Evolutionary conservation across 2,888 invertebrate species (phyloP), one percentile per base, ranked within the genome.

Genomic region (Pandemis corylana): DNA sequence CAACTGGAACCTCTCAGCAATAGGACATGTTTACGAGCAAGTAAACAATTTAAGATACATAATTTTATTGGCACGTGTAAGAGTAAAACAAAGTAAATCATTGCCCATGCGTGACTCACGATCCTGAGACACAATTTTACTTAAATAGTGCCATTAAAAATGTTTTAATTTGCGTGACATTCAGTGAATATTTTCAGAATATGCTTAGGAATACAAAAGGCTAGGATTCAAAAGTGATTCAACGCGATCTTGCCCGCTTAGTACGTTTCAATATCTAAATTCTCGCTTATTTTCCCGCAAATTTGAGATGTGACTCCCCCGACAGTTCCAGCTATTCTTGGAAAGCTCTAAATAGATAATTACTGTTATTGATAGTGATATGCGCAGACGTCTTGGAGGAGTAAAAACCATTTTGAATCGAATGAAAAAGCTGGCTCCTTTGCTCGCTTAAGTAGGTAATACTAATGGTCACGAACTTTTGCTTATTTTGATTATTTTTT

Each of bases 91-190:
- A 70, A 67, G 70, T 75, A 75, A 75, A 75, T 75, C 67, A 75
- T 75, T 66, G 66, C 67, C 51, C 44, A 75, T 75, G 75, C 75
- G 75, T 75, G 75, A 75, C 75, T 75, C 75, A 75, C 75, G 75
- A 75, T 62, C 59, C 53, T 51, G 13, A 66, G 61, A 71, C 67
- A 70, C 62, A 64, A 59, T 75, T 74, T 66, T 15, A 74, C 64
- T 42, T 59, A 36, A 36, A 36, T 2, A 36, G 41, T 59, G 49
- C 12, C 59, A 46, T 75, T 51, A 63, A 67, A 70, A 75, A 67
- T 71, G 68, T 72, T 63, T 63, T 15, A 66, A 69, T 64, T 68
- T 67, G 51, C 15, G 64, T 63, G 36, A 46, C 56, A 68, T 74
- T 42, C 44, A 56, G 28, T 7, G 20, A 41, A 15, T 44, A 44